These are phyloP conservation scores for Phania funesta DNA, from an alignment of 2,888 invertebrate genomes.

Conservation along the genomic window DNA sequence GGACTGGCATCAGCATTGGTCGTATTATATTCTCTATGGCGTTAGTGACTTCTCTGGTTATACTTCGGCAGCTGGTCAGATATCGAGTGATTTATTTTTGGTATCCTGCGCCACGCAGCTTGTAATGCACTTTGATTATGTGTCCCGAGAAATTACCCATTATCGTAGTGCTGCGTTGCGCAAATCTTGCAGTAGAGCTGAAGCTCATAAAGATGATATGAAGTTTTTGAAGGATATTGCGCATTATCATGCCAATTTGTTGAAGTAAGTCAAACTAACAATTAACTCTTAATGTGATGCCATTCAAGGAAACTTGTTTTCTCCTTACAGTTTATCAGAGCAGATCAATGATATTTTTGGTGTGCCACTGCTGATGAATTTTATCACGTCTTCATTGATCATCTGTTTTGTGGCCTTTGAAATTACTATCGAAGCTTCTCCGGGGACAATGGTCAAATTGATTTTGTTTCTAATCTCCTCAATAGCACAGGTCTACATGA, in stretches of 20 bases:
- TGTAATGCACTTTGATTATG: slow-evolving; percentile 76
- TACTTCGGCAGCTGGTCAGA: slow-evolving; percentile 73
- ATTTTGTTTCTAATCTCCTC: slow-evolving; percentile 73
- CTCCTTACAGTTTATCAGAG: slow-evolving; percentile 56
- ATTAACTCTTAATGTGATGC: background rate
- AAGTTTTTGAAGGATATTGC: slow-evolving; percentile 53
- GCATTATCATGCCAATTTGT: slow-evolving; percentile 66
- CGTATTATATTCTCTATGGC: slow-evolving; percentile 72
- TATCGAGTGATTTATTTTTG: slow-evolving; percentile 76
- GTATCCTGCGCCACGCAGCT: slow-evolving; percentile 74
- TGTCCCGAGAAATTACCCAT: background rate
- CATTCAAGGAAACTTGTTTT: no score
- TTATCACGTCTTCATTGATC: slow-evolving; percentile 69
- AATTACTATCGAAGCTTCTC: slow-evolving; percentile 72
- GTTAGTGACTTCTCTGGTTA: slow-evolving; percentile 72
- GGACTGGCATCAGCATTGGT: slow-evolving; percentile 70
- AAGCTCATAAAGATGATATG: slow-evolving; percentile 43
- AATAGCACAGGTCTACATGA: slow-evolving; percentile 72
- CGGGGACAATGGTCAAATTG: slow-evolving; percentile 71
- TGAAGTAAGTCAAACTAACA: slow-evolving; percentile 58
- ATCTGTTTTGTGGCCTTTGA: slow-evolving; percentile 75
- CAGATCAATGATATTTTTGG: slow-evolving; percentile 69
- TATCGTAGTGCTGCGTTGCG: background rate
- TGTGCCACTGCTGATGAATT: slow-evolving; percentile 70
- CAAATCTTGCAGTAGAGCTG: background rate